Evolutionary conservation across 2,888 invertebrate genomes (phyloP), one percentile per base, ranked within the genome.

Genomic region (Vesta saturnalis): DNA sequence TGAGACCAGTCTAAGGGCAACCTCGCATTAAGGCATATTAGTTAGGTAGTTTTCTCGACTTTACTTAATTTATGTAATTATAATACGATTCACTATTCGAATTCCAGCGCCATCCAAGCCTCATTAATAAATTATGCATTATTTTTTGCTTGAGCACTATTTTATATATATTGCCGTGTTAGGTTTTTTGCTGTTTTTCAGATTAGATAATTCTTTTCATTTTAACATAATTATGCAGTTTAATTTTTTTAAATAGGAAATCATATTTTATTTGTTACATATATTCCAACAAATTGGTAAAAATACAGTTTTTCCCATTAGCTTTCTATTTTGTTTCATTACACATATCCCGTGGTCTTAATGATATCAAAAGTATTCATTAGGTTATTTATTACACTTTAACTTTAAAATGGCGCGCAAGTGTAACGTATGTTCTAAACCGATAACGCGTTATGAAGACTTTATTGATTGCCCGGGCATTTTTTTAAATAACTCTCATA

Each of bases 41-140:
- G 82, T 80, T 82, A 81, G 82, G 82, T 82, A 82, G 82, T 82
- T 82, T 82, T 81, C 82, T 81, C 80, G 77, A 81, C 79, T 81
- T 81, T 79, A 78, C 80, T 79, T 82, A 82, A 82, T 82, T 76
- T 80, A 80, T 81, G 79, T 82, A 82, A 83, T 83, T 82, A 83
- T 79, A 76, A 79, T 79, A 77, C 78, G 73, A 74, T 74, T 72
- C 78, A 76, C 74, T 73, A 76, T 77, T 74, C 76, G 76, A 75
- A 76, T 76, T 74, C 76, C 77, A 77, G 77, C 77, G 76, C 77
- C 77, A 77, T 77, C 77, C 78, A 78, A 68, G 75, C 71, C 76
- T 79, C 78, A 80, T 81, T 81, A 81, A 81, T 81, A 79, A 79
- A 78, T 79, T 80, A 76, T 77, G 77, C 77, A 72, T 72, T 74